Percentiles rank a stretch among this genome's conserved stretches.
Conservation (phyloP, 1,140 invertebrate genomes). For the Megalonaias nervosa region DNA sequence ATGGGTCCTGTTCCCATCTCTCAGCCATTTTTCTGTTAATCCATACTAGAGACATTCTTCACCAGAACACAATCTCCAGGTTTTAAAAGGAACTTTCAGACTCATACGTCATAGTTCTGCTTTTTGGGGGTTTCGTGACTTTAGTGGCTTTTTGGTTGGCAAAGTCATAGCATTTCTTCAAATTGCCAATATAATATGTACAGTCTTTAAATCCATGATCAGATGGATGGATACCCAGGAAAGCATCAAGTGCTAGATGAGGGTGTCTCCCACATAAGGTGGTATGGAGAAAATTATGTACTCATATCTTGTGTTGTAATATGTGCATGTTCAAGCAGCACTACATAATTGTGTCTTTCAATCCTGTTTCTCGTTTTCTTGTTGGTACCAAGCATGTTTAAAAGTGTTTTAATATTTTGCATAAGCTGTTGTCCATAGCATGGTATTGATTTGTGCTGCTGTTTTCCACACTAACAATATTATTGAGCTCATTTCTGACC, state of each 20-base stretch:
- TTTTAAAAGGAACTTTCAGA: conserved; percentile 1
- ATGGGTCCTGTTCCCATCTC: conserved; percentile 25
- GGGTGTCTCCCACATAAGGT: conserved; percentile 41
- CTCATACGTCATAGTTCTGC: conserved; percentile 2
- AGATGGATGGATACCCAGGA: conserved; percentile 12
- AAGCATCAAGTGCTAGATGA: conserved; percentile 25
- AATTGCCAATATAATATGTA: conserved; percentile 2
- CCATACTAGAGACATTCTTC: conserved; percentile 5
- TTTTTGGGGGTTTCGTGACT: background rate
- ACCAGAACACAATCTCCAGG: conserved; percentile 22
- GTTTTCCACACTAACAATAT: background rate
- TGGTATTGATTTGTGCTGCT: conserved; percentile 9
- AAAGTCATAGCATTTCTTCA: background rate
- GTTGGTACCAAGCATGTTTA: conserved; percentile 37
- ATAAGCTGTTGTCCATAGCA: background rate
- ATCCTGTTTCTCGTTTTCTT: conserved; percentile 25
- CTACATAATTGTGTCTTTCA: conserved; percentile 22
- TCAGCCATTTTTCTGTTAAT: conserved; percentile 30
- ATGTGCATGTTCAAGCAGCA: conserved; percentile 32
- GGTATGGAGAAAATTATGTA: conserved; percentile 34
- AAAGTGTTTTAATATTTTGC: background rate
- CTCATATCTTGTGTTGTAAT: conserved; percentile 36
- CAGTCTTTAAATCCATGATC: background rate
- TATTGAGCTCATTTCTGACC: background rate
- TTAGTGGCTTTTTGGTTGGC: conserved; percentile 13